These are phyloP conservation scores for Diabrotica virgifera DNA, from an alignment of 1,140 invertebrate species.

Conservation along the genomic window DNA sequence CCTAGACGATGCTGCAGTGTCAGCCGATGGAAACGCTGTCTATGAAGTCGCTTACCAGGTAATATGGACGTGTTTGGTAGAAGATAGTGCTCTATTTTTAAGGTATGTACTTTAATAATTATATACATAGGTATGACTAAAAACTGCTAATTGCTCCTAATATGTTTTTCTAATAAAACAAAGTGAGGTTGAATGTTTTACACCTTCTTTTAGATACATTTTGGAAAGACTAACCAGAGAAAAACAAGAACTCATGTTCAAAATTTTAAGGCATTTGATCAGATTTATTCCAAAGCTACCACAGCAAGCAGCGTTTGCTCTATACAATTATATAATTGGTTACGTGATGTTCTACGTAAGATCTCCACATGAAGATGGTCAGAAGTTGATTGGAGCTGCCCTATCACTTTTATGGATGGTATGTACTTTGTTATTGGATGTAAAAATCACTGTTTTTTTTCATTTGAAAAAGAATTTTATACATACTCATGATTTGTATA, in stretches of 20 bases:
- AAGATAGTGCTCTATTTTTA: constrained; percentile 91
- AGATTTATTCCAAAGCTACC: constrained; percentile 90
- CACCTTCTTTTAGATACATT: constrained; percentile 63
- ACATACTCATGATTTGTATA: too few species aligned
- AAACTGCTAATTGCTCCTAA: neutral
- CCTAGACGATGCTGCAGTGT: constrained; percentile 94
- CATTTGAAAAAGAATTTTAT: too few species aligned
- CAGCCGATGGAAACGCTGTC: constrained; percentile 86
- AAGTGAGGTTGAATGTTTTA: too few species aligned
- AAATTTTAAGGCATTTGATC: constrained; percentile 87
- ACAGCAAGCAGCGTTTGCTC: constrained; percentile 95
- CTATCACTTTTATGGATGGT: constrained; percentile 96
- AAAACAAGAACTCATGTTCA: constrained; percentile 94
- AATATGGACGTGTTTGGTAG: constrained; percentile 96
- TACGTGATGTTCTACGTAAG: constrained; percentile 99
- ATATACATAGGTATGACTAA: neutral
- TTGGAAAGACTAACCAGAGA: constrained; percentile 94
- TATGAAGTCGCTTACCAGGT: constrained; percentile 85
- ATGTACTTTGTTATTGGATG: too few species aligned
- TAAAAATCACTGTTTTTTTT: neutral
- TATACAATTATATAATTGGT: constrained; percentile 99
- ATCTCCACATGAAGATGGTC: constrained; percentile 89
- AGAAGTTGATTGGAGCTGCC: constrained; percentile 87
- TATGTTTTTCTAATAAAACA: too few species aligned
- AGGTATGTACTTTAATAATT: constrained; percentile 11